These are phyloP conservation scores for Rhopilema esculentum DNA, from an alignment of 30 jellyfish, hydroid and myxozoan species.

Conservation along the genomic window DNA sequence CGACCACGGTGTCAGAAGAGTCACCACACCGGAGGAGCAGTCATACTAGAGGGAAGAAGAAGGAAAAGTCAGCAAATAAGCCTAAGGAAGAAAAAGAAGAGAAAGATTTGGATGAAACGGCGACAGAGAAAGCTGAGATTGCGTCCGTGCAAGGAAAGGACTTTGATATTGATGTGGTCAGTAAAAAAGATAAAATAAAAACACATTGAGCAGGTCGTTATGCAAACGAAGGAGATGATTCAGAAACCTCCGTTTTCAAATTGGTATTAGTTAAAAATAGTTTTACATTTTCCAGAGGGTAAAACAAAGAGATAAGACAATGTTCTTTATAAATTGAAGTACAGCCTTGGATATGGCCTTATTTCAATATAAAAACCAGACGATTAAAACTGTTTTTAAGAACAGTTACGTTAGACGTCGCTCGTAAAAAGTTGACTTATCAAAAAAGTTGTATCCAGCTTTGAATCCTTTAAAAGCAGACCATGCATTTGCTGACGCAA, in stretches of 20 bases:
- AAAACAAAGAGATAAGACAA: no score
- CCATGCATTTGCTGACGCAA: no score
- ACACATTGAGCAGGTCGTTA: neutral
- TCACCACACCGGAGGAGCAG: constrained; percentile 54
- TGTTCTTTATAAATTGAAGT: neutral
- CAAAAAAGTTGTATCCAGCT: no score
- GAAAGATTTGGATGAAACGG: constrained; percentile 37
- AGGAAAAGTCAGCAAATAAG: neutral
- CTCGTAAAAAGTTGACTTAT: no score
- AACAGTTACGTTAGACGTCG: no score
- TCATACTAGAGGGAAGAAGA: constrained; percentile 26
- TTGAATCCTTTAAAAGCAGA: no score
- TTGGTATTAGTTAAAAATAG: no score
- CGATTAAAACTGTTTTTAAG: no score
- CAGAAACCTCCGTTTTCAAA: no score
- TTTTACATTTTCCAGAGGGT: no score
- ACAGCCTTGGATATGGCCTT: neutral
- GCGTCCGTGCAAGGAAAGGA: constrained; percentile 47
- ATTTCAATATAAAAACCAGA: neutral
- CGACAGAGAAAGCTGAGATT: constrained; percentile 54
- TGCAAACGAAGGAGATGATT: neutral
- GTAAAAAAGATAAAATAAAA: constrained; percentile 52
- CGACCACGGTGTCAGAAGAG: constrained; percentile 54
- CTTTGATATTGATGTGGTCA: constrained; percentile 42
- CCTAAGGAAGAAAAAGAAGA: constrained; percentile 30